Evolutionary conservation across 2,113 vertebrate genomes (phyloP), one percentile per base, ranked within the genome.

Genomic region (Anguilla rostrata): DNA sequence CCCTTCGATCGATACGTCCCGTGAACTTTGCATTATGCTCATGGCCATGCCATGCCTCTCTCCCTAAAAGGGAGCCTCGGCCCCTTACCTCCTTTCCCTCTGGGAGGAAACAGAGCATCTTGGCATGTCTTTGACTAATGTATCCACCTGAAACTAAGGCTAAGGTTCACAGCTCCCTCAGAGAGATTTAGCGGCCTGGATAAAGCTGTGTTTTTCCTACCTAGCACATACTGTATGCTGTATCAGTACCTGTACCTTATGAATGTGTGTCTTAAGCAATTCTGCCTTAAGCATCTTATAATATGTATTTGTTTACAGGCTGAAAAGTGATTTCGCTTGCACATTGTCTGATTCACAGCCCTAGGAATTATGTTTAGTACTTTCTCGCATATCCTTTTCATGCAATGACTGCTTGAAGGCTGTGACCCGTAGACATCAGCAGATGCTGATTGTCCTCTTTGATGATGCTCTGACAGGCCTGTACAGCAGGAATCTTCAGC

Each of bases 1-100:
- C 86, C 94, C 94, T 86, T 94, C 41, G 93, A 96, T 96, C 95
- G 97, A 95, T 96, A 89, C 92, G 91, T 91, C 87, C 89, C 86
- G 86, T 94, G 92, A 95, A 91, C 94, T 96, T 96, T 95, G 92
- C 91, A 92, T 90, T 95, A 92, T 95, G 93, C 84, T 91, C 34
- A 90, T 89, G 93, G 91, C 88, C 94, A 94, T 92, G 93, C 88
- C 87, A 95, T 96, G 95, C 94, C 94, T 94, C 93, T 91, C 92
- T 90, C 90, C 94, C 91, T 91, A 83, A 94, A 91, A 92, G 88
- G 91, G 89, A 90, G 87, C 94, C 94, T 89, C 89, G 91, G 92
- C 93, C 93, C 92, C 94, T 92, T 91, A 92, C 90, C 94, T 91
- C 94, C 89, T 66, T 89, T 94, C 93, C 92, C 91, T 89, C 92